Evolutionary conservation across 2,888 invertebrate species (phyloP), one percentile per base, ranked within the genome.

Genomic region (Orthonychiurus folsomi): DNA sequence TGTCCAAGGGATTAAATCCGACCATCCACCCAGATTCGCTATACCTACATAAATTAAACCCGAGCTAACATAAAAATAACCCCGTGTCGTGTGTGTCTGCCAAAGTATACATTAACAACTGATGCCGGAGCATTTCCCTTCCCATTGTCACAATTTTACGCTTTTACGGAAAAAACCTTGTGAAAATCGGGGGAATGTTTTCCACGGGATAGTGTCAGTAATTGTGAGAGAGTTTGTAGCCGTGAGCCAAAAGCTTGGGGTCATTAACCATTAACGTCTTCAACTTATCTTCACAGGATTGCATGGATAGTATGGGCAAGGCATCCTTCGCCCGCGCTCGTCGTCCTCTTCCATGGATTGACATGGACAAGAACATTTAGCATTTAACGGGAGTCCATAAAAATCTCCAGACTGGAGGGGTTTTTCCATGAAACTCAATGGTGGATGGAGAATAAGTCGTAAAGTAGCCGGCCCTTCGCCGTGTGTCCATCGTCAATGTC

Each of bases 241-340:
- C n/a, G n/a, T n/a, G n/a, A n/a, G n/a, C n/a, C n/a, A n/a, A n/a
- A n/a, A n/a, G n/a, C n/a, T n/a, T n/a, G n/a, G n/a, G n/a, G n/a
- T n/a, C n/a, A n/a, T 37, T 37, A 37, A 37, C 37, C 37, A 37
- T 37, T 37, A 37, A 37, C 37, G 37, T 37, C 37, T 37, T 37
- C 37, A 37, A 37, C 37, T 37, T 37, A 37, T 37, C 37, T 37
- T 15, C 5, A 37, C 37, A n/a, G n/a, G n/a, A n/a, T n/a, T n/a
- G n/a, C n/a, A n/a, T n/a, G n/a, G n/a, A n/a, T n/a, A n/a, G n/a
- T n/a, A n/a, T n/a, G n/a, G n/a, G n/a, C n/a, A n/a, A n/a, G n/a
- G n/a, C n/a, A n/a, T n/a, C n/a, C n/a, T 37, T 5, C 37, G 37
- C 15, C 37, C 37, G 37, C 9, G 5, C 37, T 15, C 37, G 37